Percentiles rank a stretch among this genome's conserved stretches.
Conservation (phyloP, 2,797 vertebrate species). For the Lophotriccus pileatus region DNA sequence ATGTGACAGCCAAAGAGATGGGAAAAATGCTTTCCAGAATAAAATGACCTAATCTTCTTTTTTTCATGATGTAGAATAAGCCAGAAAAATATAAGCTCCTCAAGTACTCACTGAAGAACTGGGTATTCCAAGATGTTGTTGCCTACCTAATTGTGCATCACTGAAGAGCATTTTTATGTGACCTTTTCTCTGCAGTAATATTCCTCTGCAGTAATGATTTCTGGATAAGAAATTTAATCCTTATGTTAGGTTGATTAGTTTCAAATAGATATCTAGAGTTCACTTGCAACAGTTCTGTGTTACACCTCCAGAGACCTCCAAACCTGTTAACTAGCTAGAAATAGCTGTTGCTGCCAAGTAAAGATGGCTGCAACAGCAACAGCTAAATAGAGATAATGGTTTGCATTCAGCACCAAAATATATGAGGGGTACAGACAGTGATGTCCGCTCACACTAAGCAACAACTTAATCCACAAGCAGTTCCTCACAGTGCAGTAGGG, state of each 20-base stretch:
- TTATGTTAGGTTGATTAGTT: conserved; percentile 41
- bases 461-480: background rate
- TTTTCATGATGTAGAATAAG: conserved; percentile 61
- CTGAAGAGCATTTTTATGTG: conserved; percentile 50
- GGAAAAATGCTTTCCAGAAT: conserved; percentile 68
- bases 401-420: background rate
- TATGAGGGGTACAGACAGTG: background rate
- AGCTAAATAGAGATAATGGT: background rate
- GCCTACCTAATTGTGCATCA: conserved; percentile 25
- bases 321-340: background rate
- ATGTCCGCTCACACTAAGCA: background rate
- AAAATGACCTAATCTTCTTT: conserved; percentile 64
- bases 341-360: conserved; percentile 29
- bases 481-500: background rate
- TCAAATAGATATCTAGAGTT: conserved; percentile 26
- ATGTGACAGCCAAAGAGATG: conserved; percentile 70
- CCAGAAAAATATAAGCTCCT: conserved; percentile 60
- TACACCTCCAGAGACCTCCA: background rate
- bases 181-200: conserved; percentile 29
- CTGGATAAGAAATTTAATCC: conserved; percentile 40
- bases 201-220: conserved; percentile 38
- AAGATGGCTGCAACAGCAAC: conserved; percentile 21
- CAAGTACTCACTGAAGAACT: conserved; percentile 63
- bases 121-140: conserved; percentile 38
- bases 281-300: background rate